Conservation (phyloP, 2,888 invertebrate species). For the Caradrina clavipalpis region DNA sequence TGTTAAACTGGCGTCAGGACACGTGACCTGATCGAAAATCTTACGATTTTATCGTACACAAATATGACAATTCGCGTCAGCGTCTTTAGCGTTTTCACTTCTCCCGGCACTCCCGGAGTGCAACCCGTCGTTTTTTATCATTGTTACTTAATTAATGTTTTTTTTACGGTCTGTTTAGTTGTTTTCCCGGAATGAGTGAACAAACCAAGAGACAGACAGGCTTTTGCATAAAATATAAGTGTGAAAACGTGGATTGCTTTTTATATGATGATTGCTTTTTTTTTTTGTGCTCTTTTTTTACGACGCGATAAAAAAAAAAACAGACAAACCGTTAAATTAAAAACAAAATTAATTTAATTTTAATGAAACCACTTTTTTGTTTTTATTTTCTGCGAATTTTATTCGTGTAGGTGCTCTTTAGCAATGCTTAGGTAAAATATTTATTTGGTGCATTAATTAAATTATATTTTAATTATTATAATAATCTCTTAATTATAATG, state of each 20-base stretch:
- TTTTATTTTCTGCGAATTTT: neutral
- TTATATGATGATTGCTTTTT: neutral
- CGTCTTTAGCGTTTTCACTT: no score
- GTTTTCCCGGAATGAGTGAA: neutral
- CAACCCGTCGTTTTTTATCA: no score
- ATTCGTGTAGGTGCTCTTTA: neutral
- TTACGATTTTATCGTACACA: no score
- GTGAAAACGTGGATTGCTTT: neutral
- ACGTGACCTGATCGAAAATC: no score
- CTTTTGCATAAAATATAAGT: neutral
- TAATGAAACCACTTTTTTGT: neutral
- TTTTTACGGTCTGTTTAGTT: neutral
- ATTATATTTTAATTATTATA: neutral
- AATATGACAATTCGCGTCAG: no score
- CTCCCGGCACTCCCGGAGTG: no score
- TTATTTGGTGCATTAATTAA: neutral
- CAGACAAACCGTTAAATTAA: neutral
- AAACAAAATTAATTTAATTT: neutral
- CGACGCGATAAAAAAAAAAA: neutral
- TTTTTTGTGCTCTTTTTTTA: neutral
- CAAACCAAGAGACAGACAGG: neutral
- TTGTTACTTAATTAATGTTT: no score
- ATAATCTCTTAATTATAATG: conserved; percentile 23
- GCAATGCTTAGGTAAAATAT: neutral
- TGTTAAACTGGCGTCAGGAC: no score